Evolutionary conservation across 2,797 vertebrate genomes (phyloP).

Genomic region (Gorsachius magnificus): DNA sequence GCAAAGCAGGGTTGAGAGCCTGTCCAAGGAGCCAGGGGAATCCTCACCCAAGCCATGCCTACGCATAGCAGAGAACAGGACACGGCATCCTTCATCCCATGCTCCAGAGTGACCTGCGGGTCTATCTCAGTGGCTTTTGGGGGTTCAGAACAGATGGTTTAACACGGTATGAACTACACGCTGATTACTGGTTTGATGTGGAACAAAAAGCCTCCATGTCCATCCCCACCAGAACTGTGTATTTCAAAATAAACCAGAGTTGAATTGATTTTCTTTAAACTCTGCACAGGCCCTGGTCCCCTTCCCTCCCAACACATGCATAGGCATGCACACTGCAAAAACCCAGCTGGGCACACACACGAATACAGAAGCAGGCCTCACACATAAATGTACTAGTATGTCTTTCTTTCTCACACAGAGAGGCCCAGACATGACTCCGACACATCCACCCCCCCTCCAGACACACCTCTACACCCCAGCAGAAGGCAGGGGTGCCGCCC

Average conservation of each 20-base stretch:
- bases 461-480: background rate
- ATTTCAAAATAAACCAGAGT: background rate
- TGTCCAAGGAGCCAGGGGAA: background rate
- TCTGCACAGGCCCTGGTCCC: background rate
- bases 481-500: background rate
- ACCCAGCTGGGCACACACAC: too few relatives aligned
- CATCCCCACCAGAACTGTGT: background rate
- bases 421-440: background rate
- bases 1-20: background rate
- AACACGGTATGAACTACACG: background rate
- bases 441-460: background rate
- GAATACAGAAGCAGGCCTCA: background rate
- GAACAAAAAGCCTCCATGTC: background rate
- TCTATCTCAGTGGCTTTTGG: background rate
- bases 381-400: background rate
- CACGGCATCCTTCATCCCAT: background rate
- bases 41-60: background rate
- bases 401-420: background rate
- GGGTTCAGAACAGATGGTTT: constrained; percentile 20
- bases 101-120: background rate
- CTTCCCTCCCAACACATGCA: background rate
- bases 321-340: background rate
- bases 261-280: background rate
- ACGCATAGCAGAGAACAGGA: background rate
- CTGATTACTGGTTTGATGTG: background rate